Evolutionary conservation across 2,113 vertebrate genomes (phyloP).

Genomic region (Nibea coibor): DNA sequence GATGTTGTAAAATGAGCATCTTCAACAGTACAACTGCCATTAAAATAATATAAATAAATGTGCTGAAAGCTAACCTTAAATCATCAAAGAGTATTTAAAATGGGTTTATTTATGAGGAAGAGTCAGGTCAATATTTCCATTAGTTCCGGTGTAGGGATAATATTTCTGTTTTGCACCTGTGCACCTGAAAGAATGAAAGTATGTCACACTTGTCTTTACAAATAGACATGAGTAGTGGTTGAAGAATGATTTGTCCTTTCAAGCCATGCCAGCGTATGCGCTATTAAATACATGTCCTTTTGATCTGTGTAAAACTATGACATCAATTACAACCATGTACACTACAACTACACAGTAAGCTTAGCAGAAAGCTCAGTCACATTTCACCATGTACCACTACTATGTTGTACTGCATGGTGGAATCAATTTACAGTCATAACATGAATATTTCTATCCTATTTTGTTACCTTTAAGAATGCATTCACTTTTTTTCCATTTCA

Average conservation of each 20-base stretch:
- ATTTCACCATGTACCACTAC: conserved; percentile 34
- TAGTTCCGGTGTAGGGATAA: conserved; percentile 17
- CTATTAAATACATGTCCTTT: conserved; percentile 72
- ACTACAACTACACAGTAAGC: conserved; percentile 46
- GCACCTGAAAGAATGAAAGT: conserved; percentile 71
- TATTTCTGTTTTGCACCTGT: conserved; percentile 70
- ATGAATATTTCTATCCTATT: conserved; percentile 17
- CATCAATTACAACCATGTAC: conserved; percentile 70
- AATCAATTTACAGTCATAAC: conserved; percentile 52
- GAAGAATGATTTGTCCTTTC: conserved; percentile 72
- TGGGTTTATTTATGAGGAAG: conserved; percentile 36
- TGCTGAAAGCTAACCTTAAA: conserved; percentile 33
- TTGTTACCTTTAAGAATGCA: background rate
- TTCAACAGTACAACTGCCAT: background rate
- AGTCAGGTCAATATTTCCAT: conserved; percentile 32
- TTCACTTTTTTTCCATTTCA: background rate
- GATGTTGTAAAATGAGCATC: background rate
- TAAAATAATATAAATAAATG: conserved; percentile 43
- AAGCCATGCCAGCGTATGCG: conserved; percentile 58
- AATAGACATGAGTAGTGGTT: conserved; percentile 72
- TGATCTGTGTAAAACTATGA: conserved; percentile 67
- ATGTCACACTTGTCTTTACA: conserved; percentile 75
- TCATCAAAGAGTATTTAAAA: conserved; percentile 42
- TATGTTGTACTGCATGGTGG: conserved; percentile 36
- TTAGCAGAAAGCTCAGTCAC: conserved; percentile 51